Conservation (phyloP, 2,113 vertebrate genomes). For the Gopherus evgoodei region DNA sequence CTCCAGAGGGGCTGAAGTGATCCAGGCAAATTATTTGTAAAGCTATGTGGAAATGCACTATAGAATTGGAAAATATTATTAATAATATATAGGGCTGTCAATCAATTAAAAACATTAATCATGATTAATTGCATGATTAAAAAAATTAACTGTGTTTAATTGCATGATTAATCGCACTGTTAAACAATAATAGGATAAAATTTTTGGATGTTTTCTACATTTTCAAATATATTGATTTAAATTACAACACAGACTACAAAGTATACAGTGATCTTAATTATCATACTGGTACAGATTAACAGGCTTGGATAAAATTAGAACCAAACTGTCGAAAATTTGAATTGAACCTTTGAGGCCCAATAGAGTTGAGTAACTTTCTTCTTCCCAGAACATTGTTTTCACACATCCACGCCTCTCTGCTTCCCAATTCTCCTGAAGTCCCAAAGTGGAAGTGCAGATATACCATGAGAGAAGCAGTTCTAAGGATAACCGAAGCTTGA, state of each 20-base stretch:
- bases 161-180: too few species aligned
- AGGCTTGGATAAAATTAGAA: background rate
- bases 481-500: background rate
- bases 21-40: background rate
- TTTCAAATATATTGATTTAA: background rate
- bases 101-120: too few species aligned
- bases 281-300: background rate
- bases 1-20: background rate
- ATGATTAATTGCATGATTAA: too few species aligned
- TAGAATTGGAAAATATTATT: background rate
- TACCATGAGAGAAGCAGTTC: background rate
- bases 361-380: background rate
- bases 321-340: background rate
- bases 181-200: too few species aligned
- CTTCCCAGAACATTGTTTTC: background rate
- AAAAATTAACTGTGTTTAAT: too few species aligned
- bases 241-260: too few species aligned
- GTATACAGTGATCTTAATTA: background rate
- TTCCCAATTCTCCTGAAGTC: background rate
- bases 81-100: background rate
- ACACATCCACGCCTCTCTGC: background rate
- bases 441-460: background rate
- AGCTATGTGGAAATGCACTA: background rate
- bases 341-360: background rate
- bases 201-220: too few species aligned